Base-by-base conservation (phyloP, 2,888 invertebrate species). In the Protodeltote pygarga region DNA sequence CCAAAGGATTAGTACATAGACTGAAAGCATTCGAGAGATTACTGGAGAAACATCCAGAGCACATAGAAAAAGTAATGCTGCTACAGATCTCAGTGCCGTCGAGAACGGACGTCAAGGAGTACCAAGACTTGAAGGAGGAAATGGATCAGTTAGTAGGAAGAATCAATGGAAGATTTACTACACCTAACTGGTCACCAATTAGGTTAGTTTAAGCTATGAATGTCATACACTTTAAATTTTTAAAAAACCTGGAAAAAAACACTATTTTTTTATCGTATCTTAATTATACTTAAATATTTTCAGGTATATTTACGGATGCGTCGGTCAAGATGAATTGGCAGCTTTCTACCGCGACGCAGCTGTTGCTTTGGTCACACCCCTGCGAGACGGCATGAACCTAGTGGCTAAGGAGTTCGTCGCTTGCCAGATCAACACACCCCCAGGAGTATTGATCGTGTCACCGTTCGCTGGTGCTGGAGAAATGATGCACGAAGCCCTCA, bases 321-420 rank as follows among this genome's bases (percentile, higher is more conserved):
- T 97, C 1, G 95, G 95, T 35, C 97, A 97, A 84, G 95, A 96
- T 39, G 97, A 97, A 74, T 83, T 97, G 28, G 97, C 97, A 0
- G 96, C 97, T 0, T 95, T 97, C 77, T 97, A 97, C 81, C 93
- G 97, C 11, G 97, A 97, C 71, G 95, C 97, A 0, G 95, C 97
- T 0, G 97, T 98, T 0, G 97, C 97, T 19, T 87, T 98, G 24
- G 97, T 98, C 0, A 97, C 97, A 0, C 98, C 98, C 0, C 83
- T 98, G 2, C 92, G 98, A 38, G 97, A 97, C 73, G 97, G 97
- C 35, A 98, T 98, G 97, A 98, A 98, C 85, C 93, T 98, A 39
- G 97, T 98, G 0, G 97, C 97, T 4, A 98, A 98, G 80, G 98
- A 98, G 82, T 98, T 97, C 77, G 97, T 97, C 0, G 98, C 98